These are phyloP conservation scores for Palythoa heliodiscus DNA, from an alignment of 92 coral and sea anemone genomes.

Conservation along the genomic window DNA sequence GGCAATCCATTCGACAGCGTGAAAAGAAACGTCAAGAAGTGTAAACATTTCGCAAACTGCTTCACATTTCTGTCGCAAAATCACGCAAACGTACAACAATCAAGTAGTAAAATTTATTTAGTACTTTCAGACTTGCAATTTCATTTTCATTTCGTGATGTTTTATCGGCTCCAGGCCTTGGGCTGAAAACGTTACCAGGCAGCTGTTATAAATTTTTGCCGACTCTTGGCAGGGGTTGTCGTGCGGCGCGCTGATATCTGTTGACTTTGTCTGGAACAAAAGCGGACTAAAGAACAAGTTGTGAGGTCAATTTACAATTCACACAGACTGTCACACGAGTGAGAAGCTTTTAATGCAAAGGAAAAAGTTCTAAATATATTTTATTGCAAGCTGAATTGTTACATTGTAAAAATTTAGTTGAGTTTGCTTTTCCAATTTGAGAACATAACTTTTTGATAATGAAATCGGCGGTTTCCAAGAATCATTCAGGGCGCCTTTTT, in stretches of 20 bases:
- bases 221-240: not conserved
- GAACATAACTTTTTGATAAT: no score
- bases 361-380: not conserved
- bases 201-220: not conserved
- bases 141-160: not conserved
- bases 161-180: not conserved
- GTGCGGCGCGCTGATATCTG: not conserved
- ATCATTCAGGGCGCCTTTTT: not conserved
- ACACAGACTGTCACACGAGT: not conserved
- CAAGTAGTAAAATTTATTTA: not conserved
- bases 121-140: not conserved
- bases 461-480: not conserved
- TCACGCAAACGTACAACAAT: slow-evolving; percentile 12
- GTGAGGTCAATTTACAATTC: not conserved
- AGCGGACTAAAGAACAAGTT: not conserved
- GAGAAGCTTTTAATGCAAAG: not conserved
- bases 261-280: not conserved
- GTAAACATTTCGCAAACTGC: slow-evolving; percentile 23
- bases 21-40: slow-evolving; percentile 14
- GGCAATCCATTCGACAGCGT: not conserved
- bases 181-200: not conserved
- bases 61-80: not conserved
- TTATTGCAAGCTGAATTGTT: not conserved
- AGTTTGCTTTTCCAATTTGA: not conserved
- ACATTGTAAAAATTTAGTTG: no score